phyloP scores from a whole-genome alignment of 2,888 invertebrate species.

The Disparrhopalites patrizii region DNA sequence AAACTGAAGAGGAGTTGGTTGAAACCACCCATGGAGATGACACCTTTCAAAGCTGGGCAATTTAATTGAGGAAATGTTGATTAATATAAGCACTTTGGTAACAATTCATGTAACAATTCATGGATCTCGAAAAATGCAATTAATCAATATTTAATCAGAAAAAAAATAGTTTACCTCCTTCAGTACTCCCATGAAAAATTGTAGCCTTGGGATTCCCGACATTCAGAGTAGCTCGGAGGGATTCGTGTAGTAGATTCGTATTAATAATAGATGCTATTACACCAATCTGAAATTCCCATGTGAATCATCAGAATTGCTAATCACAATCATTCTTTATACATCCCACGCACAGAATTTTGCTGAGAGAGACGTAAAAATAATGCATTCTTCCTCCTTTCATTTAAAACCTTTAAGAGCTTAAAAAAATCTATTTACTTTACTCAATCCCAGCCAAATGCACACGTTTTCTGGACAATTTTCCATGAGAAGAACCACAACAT shows the following conservation, averaged over 20 bases:
- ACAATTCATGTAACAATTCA: too few species aligned
- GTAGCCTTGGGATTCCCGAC: not conserved
- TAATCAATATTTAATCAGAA: too few species aligned
- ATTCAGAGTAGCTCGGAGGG: not conserved
- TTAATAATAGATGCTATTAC: not conserved
- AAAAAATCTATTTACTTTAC: conserved; percentile 60
- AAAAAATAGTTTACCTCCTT: too few species aligned
- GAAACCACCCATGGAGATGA: not conserved
- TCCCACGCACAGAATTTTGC: not conserved
- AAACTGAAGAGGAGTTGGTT: not conserved
- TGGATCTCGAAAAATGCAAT: too few species aligned
- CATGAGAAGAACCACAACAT: conserved; percentile 81
- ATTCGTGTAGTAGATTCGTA: not conserved
- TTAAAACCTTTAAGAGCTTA: not conserved
- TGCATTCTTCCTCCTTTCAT: too few species aligned
- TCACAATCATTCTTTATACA: not conserved
- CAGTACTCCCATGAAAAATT: not conserved
- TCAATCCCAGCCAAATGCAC: conserved; percentile 84
- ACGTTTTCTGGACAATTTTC: conserved; percentile 90
- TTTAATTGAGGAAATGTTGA: too few species aligned
- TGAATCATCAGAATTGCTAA: not conserved
- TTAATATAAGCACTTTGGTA: too few species aligned
- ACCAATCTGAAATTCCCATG: not conserved
- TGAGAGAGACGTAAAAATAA: not conserved
- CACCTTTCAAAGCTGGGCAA: not conserved